Conservation (phyloP, 2,797 vertebrate species). For the Gadopsis marmoratus region DNA sequence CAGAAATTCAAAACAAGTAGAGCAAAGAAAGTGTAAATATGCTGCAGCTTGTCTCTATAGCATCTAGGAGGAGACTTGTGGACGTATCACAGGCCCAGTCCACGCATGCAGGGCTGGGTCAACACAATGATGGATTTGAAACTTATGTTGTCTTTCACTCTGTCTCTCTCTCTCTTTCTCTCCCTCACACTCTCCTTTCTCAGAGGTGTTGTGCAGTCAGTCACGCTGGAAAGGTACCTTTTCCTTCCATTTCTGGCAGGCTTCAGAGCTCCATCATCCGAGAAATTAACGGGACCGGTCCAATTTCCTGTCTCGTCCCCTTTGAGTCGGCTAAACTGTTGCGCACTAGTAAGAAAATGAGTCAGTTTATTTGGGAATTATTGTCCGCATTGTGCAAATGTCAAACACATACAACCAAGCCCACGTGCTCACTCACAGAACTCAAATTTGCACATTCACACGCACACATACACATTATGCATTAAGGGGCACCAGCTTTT, state of each 20-base stretch:
- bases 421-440: constrained; percentile 56
- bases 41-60: constrained; percentile 54
- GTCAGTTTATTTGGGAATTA: constrained; percentile 90
- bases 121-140: constrained; percentile 60
- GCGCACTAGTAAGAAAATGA: constrained; percentile 97
- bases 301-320: constrained; percentile 98
- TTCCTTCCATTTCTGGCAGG: constrained; percentile 94
- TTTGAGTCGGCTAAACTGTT: constrained; percentile 99
- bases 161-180: constrained; percentile 55
- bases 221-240: constrained; percentile 92
- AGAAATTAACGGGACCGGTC: constrained; percentile 98
- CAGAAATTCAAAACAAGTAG: constrained; percentile 63
- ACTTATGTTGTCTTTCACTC: constrained; percentile 64
- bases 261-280: constrained; percentile 94
- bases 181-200: constrained; percentile 69
- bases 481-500: constrained; percentile 54
- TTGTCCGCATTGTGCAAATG: constrained; percentile 66
- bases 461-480: constrained; percentile 46
- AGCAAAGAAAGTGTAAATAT: constrained; percentile 59
- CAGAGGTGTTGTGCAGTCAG: constrained; percentile 83
- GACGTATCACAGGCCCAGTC: constrained; percentile 67
- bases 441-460: constrained; percentile 42
- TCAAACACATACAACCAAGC: constrained; percentile 62
- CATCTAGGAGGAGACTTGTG: constrained; percentile 57
- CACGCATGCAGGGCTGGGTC: constrained; percentile 83